Percentiles rank a stretch among this genome's conserved stretches.
Evolutionary conservation across 2,888 invertebrate species (phyloP).

Genomic region (Leucoptera coffeella): DNA sequence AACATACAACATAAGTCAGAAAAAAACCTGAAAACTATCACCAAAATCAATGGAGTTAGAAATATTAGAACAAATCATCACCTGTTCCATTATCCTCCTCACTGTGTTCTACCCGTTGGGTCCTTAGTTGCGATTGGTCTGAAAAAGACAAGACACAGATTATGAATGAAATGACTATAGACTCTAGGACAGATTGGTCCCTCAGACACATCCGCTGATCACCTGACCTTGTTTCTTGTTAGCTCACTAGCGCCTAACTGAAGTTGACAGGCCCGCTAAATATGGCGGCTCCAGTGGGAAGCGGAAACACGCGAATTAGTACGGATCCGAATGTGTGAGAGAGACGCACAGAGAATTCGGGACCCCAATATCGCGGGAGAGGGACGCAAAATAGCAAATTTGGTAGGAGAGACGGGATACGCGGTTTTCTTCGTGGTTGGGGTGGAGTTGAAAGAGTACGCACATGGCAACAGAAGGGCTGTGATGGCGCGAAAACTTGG

Average conservation of each 20-base stretch:
- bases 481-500: no score
- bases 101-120: no score
- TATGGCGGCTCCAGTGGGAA: conserved; percentile 49
- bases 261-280: conserved; percentile 49
- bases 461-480: conserved; percentile 51
- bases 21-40: no score
- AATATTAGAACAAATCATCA: no score
- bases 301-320: conserved; percentile 47
- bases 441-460: conserved; percentile 51
- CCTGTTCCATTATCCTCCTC: no score
- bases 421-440: conserved; percentile 45
- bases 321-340: conserved; percentile 35
- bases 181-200: no score
- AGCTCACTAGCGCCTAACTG: conserved; percentile 45
- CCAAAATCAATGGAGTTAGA: no score
- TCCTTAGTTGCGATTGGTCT: no score
- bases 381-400: conserved; percentile 30
- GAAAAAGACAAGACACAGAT: no score
- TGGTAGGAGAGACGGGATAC: conserved; percentile 38
- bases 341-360: conserved; percentile 44
- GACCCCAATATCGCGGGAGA: conserved; percentile 32
- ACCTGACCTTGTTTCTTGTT: conserved; percentile 31
- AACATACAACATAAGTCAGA: no score
- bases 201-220: no score
- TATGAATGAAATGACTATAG: no score